Evolutionary conservation across 2,113 vertebrate genomes (phyloP).

Genomic region (Indicator indicator): DNA sequence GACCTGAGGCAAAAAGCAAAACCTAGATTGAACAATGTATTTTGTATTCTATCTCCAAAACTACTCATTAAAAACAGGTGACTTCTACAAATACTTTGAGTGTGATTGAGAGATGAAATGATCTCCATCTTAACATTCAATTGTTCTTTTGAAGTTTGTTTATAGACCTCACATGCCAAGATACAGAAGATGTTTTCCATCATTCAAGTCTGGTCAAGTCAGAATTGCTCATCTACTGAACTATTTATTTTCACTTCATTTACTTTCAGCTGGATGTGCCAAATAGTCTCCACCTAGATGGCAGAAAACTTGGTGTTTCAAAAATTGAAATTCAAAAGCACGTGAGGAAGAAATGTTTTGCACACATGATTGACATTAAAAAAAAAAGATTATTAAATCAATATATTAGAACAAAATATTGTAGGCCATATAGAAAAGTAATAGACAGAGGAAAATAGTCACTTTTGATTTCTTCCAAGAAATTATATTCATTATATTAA

Average conservation of each 20-base stretch:
- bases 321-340: not conserved
- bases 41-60: not conserved
- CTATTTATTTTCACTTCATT: slow-evolving; percentile 20
- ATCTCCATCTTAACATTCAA: not conserved
- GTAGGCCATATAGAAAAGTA: not conserved
- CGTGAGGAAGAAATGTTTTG: not conserved
- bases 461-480: not conserved
- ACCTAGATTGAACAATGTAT: not conserved
- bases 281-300: not conserved
- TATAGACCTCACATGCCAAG: not conserved
- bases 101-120: not conserved
- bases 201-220: slow-evolving; percentile 19
- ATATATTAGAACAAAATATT: not conserved
- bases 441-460: not conserved
- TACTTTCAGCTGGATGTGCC: not conserved
- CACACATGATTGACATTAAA: accelerated
- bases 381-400: not conserved
- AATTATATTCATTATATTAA: not conserved
- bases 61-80: not conserved
- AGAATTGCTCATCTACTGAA: not conserved
- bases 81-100: not conserved
- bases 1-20: not conserved
- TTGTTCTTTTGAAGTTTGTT: slow-evolving; percentile 18
- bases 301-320: not conserved
- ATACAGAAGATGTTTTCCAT: slow-evolving; percentile 13